Conservation (phyloP, 2,113 vertebrate genomes). For the Clarias batrachus region DNA sequence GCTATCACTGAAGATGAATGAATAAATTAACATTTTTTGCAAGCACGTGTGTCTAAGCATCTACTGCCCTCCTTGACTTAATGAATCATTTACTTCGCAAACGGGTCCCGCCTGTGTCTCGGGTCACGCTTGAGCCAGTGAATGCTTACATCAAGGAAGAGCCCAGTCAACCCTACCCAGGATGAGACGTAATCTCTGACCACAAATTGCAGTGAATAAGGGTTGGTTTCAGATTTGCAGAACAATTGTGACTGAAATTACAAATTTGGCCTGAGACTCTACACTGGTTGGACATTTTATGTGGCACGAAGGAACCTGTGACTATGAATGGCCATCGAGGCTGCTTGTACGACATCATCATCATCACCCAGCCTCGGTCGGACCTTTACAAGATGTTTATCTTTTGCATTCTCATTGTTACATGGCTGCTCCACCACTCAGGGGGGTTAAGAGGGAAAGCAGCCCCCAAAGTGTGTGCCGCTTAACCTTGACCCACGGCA, state of each 20-base stretch:
- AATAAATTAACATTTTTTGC: background rate
- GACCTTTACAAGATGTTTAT: slow-evolving; percentile 39
- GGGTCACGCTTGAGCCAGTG: slow-evolving; percentile 10
- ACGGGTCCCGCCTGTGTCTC: background rate
- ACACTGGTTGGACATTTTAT: background rate
- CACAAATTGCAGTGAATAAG: background rate
- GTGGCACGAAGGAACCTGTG: background rate
- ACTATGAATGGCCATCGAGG: background rate
- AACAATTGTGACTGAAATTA: background rate
- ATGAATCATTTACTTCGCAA: background rate
- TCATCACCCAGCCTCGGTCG: background rate
- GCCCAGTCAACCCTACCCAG: background rate
- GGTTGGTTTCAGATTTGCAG: background rate
- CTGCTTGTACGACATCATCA: background rate
- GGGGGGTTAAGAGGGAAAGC: slow-evolving; percentile 74
- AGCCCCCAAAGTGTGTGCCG: slow-evolving; percentile 68
- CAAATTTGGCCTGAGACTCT: background rate
- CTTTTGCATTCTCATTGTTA: slow-evolving; percentile 35
- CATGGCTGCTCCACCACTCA: slow-evolving; percentile 44
- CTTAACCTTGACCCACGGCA: slow-evolving; percentile 76
- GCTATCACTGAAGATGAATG: background rate
- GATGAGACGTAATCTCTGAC: background rate
- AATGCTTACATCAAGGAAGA: background rate
- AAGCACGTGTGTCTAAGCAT: background rate
- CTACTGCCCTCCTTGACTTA: background rate